These are phyloP conservation scores for Poecilia gillii DNA, from an alignment of 2,797 vertebrate species.

Conservation along the genomic window DNA sequence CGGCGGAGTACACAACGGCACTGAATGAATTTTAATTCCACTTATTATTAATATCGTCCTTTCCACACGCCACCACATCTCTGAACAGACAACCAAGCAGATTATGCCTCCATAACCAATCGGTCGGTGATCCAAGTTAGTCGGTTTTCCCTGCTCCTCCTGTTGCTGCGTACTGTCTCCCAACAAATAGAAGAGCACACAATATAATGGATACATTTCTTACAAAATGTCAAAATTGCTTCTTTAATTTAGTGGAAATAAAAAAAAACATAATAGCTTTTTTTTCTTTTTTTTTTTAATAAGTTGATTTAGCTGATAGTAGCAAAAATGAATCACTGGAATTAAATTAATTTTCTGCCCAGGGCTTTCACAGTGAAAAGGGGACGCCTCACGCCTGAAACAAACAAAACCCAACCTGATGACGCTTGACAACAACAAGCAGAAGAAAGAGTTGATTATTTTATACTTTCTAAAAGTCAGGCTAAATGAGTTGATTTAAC, in stretches of 20 bases:
- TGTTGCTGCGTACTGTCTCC: not conserved
- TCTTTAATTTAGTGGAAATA: not conserved
- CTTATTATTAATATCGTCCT: not conserved
- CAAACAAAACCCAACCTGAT: not conserved
- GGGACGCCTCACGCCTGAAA: too few species aligned
- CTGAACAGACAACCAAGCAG: not conserved
- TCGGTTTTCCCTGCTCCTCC: not conserved
- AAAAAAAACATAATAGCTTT: too few species aligned
- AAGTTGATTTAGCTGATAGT: not conserved
- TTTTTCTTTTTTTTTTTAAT: too few species aligned
- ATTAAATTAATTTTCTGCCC: not conserved
- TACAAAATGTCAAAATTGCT: not conserved
- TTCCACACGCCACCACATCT: not conserved
- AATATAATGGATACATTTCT: not conserved
- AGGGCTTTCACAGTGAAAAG: not conserved
- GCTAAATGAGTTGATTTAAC: not conserved
- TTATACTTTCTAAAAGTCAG: not conserved
- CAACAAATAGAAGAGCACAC: too few species aligned
- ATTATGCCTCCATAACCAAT: not conserved
- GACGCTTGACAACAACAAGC: not conserved
- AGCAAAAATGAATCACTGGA: not conserved
- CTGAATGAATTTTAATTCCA: constrained; percentile 13
- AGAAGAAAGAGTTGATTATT: not conserved
- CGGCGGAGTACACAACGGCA: constrained; percentile 1
- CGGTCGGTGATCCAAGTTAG: not conserved